phyloP scores from a whole-genome alignment of 2,888 invertebrate genomes.

The Meta bourneti region DNA sequence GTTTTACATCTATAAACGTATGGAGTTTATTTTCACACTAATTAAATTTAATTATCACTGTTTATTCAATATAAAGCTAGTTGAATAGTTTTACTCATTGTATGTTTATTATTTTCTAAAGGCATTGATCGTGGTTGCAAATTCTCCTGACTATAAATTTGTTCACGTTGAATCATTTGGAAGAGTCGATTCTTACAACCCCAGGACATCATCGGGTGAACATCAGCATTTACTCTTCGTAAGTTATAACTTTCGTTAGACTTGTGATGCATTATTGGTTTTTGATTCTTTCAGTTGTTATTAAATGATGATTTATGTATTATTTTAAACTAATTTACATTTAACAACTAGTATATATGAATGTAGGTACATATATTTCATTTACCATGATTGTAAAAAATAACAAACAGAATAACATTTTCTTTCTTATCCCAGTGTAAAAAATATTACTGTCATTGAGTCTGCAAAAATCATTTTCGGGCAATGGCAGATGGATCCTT shows the following conservation, averaged over 20 bases:
- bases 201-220: conserved; percentile 93
- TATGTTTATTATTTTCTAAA: conserved; percentile 79
- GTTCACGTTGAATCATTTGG: conserved; percentile 92
- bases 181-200: conserved; percentile 90
- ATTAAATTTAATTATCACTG: background rate
- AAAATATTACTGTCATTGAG: no score
- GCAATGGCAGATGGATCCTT: no score
- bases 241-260: conserved; percentile 29
- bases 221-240: conserved; percentile 97
- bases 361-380: background rate
- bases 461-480: no score
- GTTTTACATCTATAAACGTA: background rate
- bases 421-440: no score
- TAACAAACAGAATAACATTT: no score
- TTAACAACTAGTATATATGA: background rate
- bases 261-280: background rate
- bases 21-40: background rate
- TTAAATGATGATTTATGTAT: background rate
- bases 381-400: no score
- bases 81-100: no score
- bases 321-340: background rate
- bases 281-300: no score
- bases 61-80: no score
- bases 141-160: conserved; percentile 88
- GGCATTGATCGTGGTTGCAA: conserved; percentile 91